Evolutionary conservation across 2,113 vertebrate species (phyloP), one percentile per base, ranked within the genome.

Genomic region (Lamprologus speciosus): DNA sequence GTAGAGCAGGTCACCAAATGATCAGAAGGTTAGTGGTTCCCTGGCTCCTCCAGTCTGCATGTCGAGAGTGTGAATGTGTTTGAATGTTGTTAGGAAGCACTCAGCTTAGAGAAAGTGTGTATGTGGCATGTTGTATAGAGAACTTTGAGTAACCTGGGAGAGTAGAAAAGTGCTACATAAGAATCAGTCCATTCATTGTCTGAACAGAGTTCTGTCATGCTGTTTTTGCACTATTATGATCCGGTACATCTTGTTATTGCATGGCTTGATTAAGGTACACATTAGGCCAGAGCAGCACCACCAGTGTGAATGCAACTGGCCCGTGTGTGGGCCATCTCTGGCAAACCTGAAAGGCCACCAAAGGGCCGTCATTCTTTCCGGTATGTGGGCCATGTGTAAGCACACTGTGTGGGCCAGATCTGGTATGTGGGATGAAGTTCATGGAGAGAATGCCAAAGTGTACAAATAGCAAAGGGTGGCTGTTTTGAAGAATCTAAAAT

Each of bases 191-290:
- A 0, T 53, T 53, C 51, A 53, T 19, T 53, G 51, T 53, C 1
- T 21, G 19, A 53, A 21, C 19, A 53, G 51, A 0, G 0, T 53
- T 5, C 1, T 51, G 9, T 51, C 50, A 51, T 10, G 19, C 50
- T n/a, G 0, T 53, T 21, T 1, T 53, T 1, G 51, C 19, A 2
- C 19, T 53, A 11, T 53, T 53, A 53, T 21, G 51, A 4, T 53
- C 51, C 1, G 1, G 19, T 3, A 53, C 19, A 53, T 53, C 0
- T 53, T 0, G 19, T 53, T 53, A 53, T 21, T 53, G 0, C 50
- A 21, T 53, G 51, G 51, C 51, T 51, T 51, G 8, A n/a, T n/a
- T 53, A 53, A 53, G 9, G 51, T 21, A 21, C 51, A 53, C 19
- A 53, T 53, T 53, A 53, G 51, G 51, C 51, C 51, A 53, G 51